Conservation (phyloP, 2,797 vertebrate genomes). For the Peromyscus attwateri region DNA sequence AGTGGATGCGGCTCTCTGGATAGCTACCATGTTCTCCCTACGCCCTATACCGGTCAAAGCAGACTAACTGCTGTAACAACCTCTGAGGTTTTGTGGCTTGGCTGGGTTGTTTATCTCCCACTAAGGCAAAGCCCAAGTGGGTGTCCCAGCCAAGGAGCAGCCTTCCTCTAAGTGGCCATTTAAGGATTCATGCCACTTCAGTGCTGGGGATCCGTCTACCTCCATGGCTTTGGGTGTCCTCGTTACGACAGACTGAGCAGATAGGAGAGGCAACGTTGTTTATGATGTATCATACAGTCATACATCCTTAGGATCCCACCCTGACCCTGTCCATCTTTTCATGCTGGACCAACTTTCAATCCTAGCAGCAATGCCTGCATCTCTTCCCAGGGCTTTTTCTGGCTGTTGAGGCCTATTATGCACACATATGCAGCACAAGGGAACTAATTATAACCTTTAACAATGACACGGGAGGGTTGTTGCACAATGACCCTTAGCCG, state of each 20-base stretch:
- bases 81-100: neutral
- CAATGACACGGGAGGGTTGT: neutral
- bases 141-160: neutral
- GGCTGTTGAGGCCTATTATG: neutral
- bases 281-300: rapidly evolving
- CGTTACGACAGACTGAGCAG: neutral
- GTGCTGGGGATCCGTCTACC: neutral
- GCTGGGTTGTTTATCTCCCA: neutral
- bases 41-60: neutral
- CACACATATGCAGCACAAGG: neutral
- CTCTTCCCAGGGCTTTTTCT: neutral
- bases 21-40: neutral
- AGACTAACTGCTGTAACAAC: neutral
- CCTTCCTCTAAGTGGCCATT: neutral
- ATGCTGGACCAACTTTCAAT: neutral
- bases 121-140: neutral
- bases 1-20: neutral
- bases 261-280: neutral
- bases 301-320: neutral
- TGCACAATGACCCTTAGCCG: neutral
- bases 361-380: too few species aligned
- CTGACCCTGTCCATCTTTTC: neutral
- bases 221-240: neutral
- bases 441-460: neutral
- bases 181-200: neutral